Evolutionary conservation across 2,888 invertebrate genomes (phyloP).

Genomic region (Parnassius smintheus): DNA sequence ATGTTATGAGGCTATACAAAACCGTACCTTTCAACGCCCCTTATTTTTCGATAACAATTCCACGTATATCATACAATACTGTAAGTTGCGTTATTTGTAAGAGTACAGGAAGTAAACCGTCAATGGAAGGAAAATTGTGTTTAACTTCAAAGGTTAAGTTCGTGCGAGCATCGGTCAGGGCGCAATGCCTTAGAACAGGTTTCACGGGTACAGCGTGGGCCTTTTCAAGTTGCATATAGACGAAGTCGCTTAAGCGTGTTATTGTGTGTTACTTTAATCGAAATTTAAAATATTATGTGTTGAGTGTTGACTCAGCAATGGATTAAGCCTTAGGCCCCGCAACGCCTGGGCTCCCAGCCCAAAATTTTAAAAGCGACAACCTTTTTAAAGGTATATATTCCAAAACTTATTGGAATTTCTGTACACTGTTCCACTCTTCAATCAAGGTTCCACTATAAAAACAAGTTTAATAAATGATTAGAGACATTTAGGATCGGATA

Average conservation of each 20-base stretch:
- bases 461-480: too few relatives aligned
- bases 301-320: too few relatives aligned
- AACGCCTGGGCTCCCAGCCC: too few relatives aligned
- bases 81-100: neutral
- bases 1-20: neutral
- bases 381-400: too few relatives aligned
- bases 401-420: too few relatives aligned
- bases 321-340: too few relatives aligned
- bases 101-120: neutral
- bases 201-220: conserved; percentile 21
- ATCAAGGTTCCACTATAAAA: too few relatives aligned
- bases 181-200: conserved; percentile 30
- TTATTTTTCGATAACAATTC: conserved; percentile 4
- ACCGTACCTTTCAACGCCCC: conserved; percentile 1
- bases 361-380: too few relatives aligned
- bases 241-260: conserved; percentile 5
- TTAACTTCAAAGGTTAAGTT: conserved; percentile 12
- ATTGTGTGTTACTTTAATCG: too few relatives aligned
- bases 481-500: too few relatives aligned
- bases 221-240: conserved; percentile 6
- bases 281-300: too few relatives aligned
- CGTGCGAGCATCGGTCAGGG: conserved; percentile 24
- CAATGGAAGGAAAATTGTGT: conserved; percentile 3
- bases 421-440: too few relatives aligned
- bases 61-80: conserved; percentile 1